These are phyloP conservation scores for Orius insidiosus DNA, from an alignment of 1,140 invertebrate species.

Conservation along the genomic window DNA sequence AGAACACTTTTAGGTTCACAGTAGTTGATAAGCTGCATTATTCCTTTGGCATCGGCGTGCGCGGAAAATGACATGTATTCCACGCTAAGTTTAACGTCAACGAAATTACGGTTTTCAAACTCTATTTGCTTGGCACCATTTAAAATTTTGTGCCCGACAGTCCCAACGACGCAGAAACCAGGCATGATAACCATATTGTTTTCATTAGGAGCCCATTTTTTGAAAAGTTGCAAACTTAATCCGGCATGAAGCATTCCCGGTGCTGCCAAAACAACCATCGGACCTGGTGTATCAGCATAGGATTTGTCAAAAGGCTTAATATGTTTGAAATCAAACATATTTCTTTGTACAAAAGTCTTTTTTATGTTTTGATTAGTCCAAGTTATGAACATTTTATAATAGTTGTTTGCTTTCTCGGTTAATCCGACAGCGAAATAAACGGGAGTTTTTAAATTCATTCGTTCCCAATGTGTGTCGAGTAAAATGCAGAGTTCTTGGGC, in stretches of 20 bases:
- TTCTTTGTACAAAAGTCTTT: constrained; percentile 96
- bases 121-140: constrained; percentile 91
- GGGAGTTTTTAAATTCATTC: constrained; percentile 93
- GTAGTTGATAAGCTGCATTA: constrained; percentile 97
- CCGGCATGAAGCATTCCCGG: constrained; percentile 99
- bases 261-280: constrained; percentile 99
- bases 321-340: constrained; percentile 99
- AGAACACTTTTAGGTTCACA: constrained; percentile 96
- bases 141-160: constrained; percentile 93
- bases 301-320: constrained; percentile 95
- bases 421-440: constrained; percentile 97
- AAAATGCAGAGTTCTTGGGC: constrained; percentile 98
- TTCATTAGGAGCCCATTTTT: constrained; percentile 97
- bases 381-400: constrained; percentile 99
- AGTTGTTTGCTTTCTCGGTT: constrained; percentile 97
- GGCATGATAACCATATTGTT: constrained; percentile 99
- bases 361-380: constrained; percentile 99
- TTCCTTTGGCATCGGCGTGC: constrained; percentile 98
- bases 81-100: constrained; percentile 95
- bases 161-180: constrained; percentile 96
- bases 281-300: constrained; percentile 93
- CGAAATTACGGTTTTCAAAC: constrained; percentile 81
- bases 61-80: constrained; percentile 99
- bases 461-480: constrained; percentile 93
- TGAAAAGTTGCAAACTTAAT: constrained; percentile 92